Evolutionary conservation across 2,888 invertebrate species (phyloP).

Genomic region (Callyntrura guangdongensis): DNA sequence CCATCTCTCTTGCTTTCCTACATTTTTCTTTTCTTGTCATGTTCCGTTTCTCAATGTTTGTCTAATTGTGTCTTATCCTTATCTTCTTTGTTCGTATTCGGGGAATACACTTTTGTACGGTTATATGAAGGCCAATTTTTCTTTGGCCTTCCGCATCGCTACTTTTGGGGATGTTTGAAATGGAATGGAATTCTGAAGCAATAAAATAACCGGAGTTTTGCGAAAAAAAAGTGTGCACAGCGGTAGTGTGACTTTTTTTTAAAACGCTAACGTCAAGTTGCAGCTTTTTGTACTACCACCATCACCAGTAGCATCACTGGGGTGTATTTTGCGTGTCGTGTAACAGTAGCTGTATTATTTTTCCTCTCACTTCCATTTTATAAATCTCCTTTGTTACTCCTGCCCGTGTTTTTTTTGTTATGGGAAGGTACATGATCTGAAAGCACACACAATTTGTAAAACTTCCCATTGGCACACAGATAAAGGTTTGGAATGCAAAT

Average conservation of each 20-base stretch:
- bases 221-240: conserved; percentile 5
- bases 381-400: no score
- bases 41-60: conserved; percentile 19
- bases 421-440: not conserved
- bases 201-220: conserved; percentile 16
- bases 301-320: no score
- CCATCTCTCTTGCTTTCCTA: not conserved
- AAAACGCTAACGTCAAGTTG: no score
- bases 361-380: not conserved
- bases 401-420: not conserved
- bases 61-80: not conserved
- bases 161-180: not conserved
- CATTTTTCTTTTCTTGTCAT: not conserved
- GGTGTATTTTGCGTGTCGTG: no score
- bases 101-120: no score
- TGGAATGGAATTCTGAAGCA: conserved; percentile 7
- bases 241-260: not conserved
- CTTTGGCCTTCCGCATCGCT: not conserved
- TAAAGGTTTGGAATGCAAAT: not conserved
- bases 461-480: not conserved
- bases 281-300: no score
- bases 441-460: conserved; percentile 4
- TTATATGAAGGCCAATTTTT: no score
- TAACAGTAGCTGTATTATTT: no score
- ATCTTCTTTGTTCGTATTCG: not conserved